These are phyloP conservation scores for Cynopterus brachyotis DNA, from an alignment of 2,113 vertebrate genomes.

Conservation along the genomic window DNA sequence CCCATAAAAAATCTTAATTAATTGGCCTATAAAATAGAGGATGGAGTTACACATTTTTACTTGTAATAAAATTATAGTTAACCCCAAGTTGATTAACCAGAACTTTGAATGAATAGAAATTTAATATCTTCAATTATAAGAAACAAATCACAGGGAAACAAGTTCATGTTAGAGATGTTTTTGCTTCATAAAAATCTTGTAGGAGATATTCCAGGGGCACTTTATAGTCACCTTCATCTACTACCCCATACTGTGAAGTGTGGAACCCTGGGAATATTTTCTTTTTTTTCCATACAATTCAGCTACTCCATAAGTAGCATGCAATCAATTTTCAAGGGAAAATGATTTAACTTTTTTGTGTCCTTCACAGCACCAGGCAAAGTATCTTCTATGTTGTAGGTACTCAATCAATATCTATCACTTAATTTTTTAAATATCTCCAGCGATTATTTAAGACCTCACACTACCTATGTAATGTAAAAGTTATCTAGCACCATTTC, in stretches of 20 bases:
- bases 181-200: neutral
- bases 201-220: neutral
- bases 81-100: conserved; percentile 1
- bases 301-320: neutral
- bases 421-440: neutral
- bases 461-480: neutral
- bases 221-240: neutral
- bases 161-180: neutral
- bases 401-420: neutral
- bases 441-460: neutral
- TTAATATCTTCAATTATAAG: neutral
- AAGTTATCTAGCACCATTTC: neutral
- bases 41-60: neutral
- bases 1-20: neutral
- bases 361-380: neutral
- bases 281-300: neutral
- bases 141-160: neutral
- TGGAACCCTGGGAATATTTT: neutral
- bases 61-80: conserved; percentile 2
- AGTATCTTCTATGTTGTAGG: neutral
- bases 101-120: neutral
- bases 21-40: neutral
- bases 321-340: neutral
- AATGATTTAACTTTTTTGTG: neutral
- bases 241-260: neutral